A percentile compares a stretch with the other conserved stretches of the same genome.
Conservation (phyloP, 2,888 invertebrate species). For the Cylloceria caligata region DNA sequence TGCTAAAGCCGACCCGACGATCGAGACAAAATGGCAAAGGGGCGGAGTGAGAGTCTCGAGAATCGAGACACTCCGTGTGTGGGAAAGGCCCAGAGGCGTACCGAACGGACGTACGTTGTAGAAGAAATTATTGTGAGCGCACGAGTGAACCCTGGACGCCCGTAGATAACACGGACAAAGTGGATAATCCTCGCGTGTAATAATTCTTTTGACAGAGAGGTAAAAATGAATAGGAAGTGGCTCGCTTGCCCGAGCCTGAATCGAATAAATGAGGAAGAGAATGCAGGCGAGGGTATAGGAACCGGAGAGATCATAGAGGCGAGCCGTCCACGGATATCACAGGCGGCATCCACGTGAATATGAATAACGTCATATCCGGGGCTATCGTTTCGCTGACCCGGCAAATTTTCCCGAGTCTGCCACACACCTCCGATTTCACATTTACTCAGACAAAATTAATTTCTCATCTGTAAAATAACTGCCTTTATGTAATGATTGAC, state of each 20-base stretch:
- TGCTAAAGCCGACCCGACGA: constrained; percentile 9
- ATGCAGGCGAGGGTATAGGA: not conserved
- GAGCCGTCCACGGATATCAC: constrained; percentile 1
- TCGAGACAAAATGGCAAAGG: constrained; percentile 20
- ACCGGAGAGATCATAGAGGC: constrained; percentile 19
- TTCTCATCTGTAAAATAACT: constrained; percentile 33
- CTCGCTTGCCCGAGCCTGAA: constrained; percentile 19
- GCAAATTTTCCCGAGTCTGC: constrained; percentile 17
- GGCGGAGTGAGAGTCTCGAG: constrained; percentile 3
- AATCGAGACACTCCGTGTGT: not conserved
- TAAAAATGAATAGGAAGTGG: constrained; percentile 39
- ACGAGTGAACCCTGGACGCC: constrained; percentile 48
- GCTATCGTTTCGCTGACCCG: constrained; percentile 51
- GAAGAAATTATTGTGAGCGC: constrained; percentile 54
- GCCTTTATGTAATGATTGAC: constrained; percentile 1
- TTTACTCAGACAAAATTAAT: constrained; percentile 42
- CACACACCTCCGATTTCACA: constrained; percentile 14
- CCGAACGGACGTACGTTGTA: constrained; percentile 38
- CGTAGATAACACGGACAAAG: constrained; percentile 65
- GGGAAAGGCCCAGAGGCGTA: constrained; percentile 2
- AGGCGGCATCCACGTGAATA: constrained; percentile 36
- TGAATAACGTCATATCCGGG: constrained; percentile 50
- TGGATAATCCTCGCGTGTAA: constrained; percentile 62
- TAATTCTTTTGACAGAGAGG: constrained; percentile 55
- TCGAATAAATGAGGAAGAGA: constrained; percentile 42